Conservation (phyloP, 2,888 invertebrate species). For the Xylota segnis region DNA sequence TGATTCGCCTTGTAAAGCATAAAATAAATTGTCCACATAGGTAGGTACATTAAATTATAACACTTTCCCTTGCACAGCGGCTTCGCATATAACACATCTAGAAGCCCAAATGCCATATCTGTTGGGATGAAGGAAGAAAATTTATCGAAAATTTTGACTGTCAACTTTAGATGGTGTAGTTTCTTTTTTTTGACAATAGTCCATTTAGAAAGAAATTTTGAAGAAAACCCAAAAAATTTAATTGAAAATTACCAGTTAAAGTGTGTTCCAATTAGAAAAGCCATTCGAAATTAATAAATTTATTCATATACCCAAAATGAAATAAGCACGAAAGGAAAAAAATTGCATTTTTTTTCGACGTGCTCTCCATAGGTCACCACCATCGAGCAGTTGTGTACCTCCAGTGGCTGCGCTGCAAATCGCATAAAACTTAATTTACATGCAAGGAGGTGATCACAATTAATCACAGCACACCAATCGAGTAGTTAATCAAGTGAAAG, state of each 20-base stretch:
- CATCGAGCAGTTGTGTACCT: constrained; percentile 66
- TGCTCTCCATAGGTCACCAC: constrained; percentile 46
- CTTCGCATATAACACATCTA: neutral
- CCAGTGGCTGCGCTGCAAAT: constrained; percentile 35
- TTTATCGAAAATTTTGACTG: constrained; percentile 62
- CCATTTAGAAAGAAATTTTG: constrained; percentile 70
- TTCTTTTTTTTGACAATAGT: constrained; percentile 74
- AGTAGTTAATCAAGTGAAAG: constrained; percentile 61
- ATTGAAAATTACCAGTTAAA: constrained; percentile 32
- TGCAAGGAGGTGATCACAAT: constrained; percentile 50
- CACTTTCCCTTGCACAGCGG: constrained; percentile 26
- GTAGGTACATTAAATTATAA: neutral
- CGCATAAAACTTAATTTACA: constrained; percentile 48
- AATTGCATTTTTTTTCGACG: constrained; percentile 57
- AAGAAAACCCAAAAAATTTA: constrained; percentile 55
- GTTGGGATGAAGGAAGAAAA: constrained; percentile 17
- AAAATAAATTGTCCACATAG: too few species aligned
- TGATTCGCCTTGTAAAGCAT: too few species aligned
- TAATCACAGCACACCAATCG: constrained; percentile 31
- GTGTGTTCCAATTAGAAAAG: constrained; percentile 28
- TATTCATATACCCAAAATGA: constrained; percentile 42
- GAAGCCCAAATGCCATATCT: constrained; percentile 14
- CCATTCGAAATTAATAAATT: constrained; percentile 8
- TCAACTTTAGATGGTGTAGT: constrained; percentile 71
- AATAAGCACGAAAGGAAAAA: constrained; percentile 40